Evolutionary conservation across 2,888 invertebrate species (phyloP).

Genomic region (Elysia crispata): DNA sequence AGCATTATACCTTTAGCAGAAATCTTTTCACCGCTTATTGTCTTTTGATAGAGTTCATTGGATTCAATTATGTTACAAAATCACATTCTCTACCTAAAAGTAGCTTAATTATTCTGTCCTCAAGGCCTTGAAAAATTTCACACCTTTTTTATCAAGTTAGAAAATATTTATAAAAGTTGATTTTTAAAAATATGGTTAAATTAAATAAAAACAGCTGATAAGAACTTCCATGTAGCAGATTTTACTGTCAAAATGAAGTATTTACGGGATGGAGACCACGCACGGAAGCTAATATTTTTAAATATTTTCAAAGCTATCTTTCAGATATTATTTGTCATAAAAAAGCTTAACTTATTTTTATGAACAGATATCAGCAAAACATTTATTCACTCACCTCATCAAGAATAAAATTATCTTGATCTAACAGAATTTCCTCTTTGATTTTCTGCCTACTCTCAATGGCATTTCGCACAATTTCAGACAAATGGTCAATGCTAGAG

Average conservation of each 20-base stretch:
- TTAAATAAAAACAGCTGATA: background rate
- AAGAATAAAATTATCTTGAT: slow-evolving; percentile 74
- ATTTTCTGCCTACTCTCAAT: slow-evolving; percentile 72
- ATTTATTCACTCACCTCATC: slow-evolving; percentile 65
- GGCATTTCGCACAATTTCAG: slow-evolving; percentile 72
- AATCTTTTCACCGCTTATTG: no score
- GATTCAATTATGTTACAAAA: no score
- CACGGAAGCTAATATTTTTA: background rate
- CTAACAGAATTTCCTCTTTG: slow-evolving; percentile 71
- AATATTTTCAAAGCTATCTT: background rate
- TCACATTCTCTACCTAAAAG: no score
- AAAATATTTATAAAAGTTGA: background rate
- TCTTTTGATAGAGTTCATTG: no score
- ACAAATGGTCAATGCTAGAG: slow-evolving; percentile 76
- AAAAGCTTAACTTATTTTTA: no score
- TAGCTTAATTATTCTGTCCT: no score
- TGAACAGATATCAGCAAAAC: background rate
- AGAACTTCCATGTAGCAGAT: background rate
- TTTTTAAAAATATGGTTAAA: background rate
- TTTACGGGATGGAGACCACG: background rate
- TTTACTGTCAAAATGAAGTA: background rate
- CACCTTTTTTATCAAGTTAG: background rate
- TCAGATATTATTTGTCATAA: no score
- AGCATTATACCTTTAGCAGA: no score
- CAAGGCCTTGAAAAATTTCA: no score